Percentiles rank a stretch among this genome's conserved stretches.
Conservation (phyloP, 1,140 invertebrate genomes). For the Drosophila melanica region DNA sequence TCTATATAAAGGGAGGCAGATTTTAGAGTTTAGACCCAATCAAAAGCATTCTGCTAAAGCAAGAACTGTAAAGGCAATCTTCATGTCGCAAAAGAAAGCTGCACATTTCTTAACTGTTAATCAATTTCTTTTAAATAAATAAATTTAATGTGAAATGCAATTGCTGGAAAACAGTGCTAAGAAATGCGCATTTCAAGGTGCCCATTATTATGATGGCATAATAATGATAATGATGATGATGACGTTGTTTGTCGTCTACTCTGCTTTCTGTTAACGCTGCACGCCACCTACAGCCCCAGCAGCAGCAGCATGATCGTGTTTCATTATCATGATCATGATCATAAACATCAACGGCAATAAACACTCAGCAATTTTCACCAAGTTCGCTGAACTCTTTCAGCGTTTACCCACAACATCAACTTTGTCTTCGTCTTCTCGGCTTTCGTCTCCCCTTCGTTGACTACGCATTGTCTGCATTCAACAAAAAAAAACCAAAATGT, state of each 20-base stretch:
- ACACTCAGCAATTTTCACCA: constrained; percentile 61
- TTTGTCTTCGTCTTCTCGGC: constrained; percentile 2
- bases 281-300: constrained; percentile 6
- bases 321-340: constrained; percentile 16
- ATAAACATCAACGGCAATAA: constrained; percentile 40
- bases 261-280: constrained; percentile 2
- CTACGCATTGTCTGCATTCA: constrained; percentile 31
- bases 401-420: constrained; percentile 33
- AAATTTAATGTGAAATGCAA: constrained; percentile 10
- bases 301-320: too few relatives aligned
- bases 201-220: constrained; percentile 13
- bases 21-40: too few relatives aligned
- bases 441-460: constrained; percentile 19
- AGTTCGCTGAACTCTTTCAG: constrained; percentile 60
- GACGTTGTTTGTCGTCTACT: constrained; percentile 13
- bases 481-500: neutral
- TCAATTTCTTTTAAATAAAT: neutral
- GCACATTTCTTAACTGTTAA: neutral
- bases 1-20: too few relatives aligned
- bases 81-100: too few relatives aligned
- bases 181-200: constrained; percentile 52
- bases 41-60: too few relatives aligned
- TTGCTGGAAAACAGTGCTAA: neutral
- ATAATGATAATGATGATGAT: constrained; percentile 15
- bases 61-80: too few relatives aligned